Base-by-base conservation (phyloP, 2,888 invertebrate genomes). In the Helicoverpa assulta region DNA sequence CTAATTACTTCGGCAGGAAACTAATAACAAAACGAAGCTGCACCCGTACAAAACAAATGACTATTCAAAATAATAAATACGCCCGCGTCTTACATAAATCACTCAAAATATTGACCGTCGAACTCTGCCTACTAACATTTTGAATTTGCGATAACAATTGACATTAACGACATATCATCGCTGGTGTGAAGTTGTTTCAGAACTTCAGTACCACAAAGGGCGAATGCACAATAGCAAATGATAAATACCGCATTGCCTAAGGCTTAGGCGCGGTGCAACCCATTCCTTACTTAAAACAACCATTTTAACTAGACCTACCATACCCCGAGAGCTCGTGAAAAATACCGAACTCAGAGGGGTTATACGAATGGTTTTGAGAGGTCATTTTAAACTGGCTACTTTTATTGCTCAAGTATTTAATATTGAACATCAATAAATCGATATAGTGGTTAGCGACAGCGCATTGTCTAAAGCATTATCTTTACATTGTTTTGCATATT, bases 401-500 rank as follows among this genome's bases (percentile, higher is more conserved):
- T 88, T 89, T 91, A 91, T 91, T 91, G 90, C 90, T 88, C 88
- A 93, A 92, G 91, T 91, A 91, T 92, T 92, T 88, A 93, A 92
- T 92, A 88, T 87, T 88, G 89, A 89, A 88, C 90, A 92, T 92
- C 93, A 91, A 95, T 94, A 95, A 94, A 95, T 95, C 90, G 93
- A 90, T 89, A 92, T 90, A 88, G 94, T 95, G 93, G 93, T 94
- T 93, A 94, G 88, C 95, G 94, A 95, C 94, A 95, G 92, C 86
- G 91, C 92, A 94, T 94, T 95, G 95, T 93, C 89, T 94, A 89
- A 90, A 88, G 88, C 86, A 93, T 92, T 91, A 94, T 93, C 92
- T 92, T 93, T 93, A 94, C 91, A 95, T 95, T 95, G 95, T 94
- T 94, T 91, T 91, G 94, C 93, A 94, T 94, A 94, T 95, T 95